Evolutionary conservation across 2,888 invertebrate genomes (phyloP).

Genomic region (Blera fallax): DNA sequence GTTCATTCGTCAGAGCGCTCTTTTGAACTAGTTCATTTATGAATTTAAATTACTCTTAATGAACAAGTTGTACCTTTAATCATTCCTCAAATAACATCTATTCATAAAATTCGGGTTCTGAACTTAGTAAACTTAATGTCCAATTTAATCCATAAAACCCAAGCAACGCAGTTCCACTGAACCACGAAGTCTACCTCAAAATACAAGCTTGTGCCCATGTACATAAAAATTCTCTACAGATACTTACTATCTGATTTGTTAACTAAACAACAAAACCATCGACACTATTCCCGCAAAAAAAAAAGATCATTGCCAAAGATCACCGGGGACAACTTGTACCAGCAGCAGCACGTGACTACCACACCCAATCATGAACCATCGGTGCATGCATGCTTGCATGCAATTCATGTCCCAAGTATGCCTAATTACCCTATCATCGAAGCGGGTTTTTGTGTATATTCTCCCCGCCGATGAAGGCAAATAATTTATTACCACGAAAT

Average conservation of each 20-base stretch:
- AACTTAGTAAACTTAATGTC: not conserved
- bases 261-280: constrained; percentile 1
- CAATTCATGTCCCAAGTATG: constrained; percentile 51
- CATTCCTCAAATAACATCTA: no score
- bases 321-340: constrained; percentile 40
- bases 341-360: constrained; percentile 63
- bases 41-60: no score
- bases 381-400: constrained; percentile 45
- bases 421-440: constrained; percentile 45
- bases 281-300: constrained; percentile 15
- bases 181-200: not conserved
- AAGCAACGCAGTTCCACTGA: not conserved
- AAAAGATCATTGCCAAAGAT: constrained; percentile 66
- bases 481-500: constrained; percentile 62
- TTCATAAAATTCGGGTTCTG: no score
- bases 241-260: not conserved
- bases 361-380: constrained; percentile 55
- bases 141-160: not conserved
- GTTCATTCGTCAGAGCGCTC: no score
- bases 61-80: no score
- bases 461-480: constrained; percentile 17
- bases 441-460: constrained; percentile 14
- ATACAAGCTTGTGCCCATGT: not conserved
- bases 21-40: no score
- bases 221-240: not conserved